Evolutionary conservation across 2,797 vertebrate genomes (phyloP), one percentile per base, ranked within the genome.

Genomic region (Sphenopsis melanotis): DNA sequence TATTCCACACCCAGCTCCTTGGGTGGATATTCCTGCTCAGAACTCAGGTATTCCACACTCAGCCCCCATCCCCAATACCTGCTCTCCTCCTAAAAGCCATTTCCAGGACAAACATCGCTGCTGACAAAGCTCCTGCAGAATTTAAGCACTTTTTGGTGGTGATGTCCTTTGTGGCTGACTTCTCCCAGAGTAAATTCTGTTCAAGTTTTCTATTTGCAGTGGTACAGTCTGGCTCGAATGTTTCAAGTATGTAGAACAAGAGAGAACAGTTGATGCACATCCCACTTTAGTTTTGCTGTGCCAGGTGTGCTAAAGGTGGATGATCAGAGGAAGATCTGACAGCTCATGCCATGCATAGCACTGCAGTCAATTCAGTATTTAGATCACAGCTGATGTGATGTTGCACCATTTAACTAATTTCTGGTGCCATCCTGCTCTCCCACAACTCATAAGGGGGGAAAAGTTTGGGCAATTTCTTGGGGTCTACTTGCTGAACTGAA

Each of bases 171-270:
- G 59, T 50, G 49, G 10, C 60, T 70, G 81, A 55, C 53, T 36
- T 75, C 66, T 60, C n/a, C 8, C 22, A 23, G 39, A 23, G n/a
- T 23, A 66, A 79, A 53, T 59, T 68, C 16, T 78, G 53, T 46
- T 78, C n/a, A 56, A 29, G 34, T 56, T 61, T 91, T 11, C 1
- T 83, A 8, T 50, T 70, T 84, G 30, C 52, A 64, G 2, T 42
- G 59, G 21, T 41, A n/a, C 11, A 26, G 19, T 16, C 77, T 82
- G 80, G 6, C 61, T 63, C 0, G 0, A 44, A 16, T 44, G 41
- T 75, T 86, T 81, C 30, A 55, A 59, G 34, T 72, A 49, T 9
- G 20, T 47, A 76, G 57, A 75, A 56, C 59, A 81, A 52, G 65
- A 86, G 46, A 68, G 66, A 71, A 36, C 0, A 34, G 21, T 18